Percentiles rank a stretch among this genome's conserved stretches.
Evolutionary conservation across 2,797 vertebrate genomes (phyloP).

Genomic region (Sebastes taczanowskii): DNA sequence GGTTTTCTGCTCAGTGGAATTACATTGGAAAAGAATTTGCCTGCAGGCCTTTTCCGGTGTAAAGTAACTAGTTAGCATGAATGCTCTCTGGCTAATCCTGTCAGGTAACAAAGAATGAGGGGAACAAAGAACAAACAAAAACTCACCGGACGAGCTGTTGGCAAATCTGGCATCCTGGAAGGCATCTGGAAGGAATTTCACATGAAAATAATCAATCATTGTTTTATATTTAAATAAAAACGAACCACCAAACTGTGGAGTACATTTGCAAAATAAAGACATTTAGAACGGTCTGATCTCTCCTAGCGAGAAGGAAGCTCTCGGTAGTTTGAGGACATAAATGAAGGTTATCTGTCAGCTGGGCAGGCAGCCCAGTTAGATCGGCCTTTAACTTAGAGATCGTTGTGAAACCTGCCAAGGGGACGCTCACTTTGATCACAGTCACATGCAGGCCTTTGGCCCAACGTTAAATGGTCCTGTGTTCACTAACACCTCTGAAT

Average conservation of each 20-base stretch:
- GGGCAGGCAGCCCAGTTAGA: slow-evolving; percentile 25
- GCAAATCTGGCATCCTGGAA: slow-evolving; percentile 99
- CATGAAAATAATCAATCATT: slow-evolving; percentile 10
- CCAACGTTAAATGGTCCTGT: slow-evolving; percentile 11
- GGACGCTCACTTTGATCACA: slow-evolving; percentile 21
- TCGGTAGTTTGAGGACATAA: slow-evolving; percentile 22
- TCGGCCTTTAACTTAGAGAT: slow-evolving; percentile 48
- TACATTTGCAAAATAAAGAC: background rate
- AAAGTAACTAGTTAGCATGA: slow-evolving; percentile 2
- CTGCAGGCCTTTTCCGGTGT: background rate
- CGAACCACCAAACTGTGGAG: background rate
- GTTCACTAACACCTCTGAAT: slow-evolving; percentile 30
- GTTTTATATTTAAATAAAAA: background rate
- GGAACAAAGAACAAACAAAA: slow-evolving; percentile 15
- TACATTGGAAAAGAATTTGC: slow-evolving; percentile 19
- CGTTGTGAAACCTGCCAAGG: slow-evolving; percentile 35
- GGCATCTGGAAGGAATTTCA: slow-evolving; percentile 88
- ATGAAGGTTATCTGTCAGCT: slow-evolving; percentile 39
- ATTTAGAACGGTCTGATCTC: background rate
- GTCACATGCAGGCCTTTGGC: slow-evolving; percentile 34
- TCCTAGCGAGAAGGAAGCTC: background rate
- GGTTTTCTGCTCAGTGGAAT: slow-evolving; percentile 49
- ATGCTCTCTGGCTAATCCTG: slow-evolving; percentile 4
- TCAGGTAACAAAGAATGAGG: slow-evolving; percentile 5
- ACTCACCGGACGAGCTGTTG: slow-evolving; percentile 97